These are phyloP conservation scores for Turritopsis dohrnii DNA, from an alignment of 30 jellyfish, hydroid and myxozoan species.

Conservation along the genomic window DNA sequence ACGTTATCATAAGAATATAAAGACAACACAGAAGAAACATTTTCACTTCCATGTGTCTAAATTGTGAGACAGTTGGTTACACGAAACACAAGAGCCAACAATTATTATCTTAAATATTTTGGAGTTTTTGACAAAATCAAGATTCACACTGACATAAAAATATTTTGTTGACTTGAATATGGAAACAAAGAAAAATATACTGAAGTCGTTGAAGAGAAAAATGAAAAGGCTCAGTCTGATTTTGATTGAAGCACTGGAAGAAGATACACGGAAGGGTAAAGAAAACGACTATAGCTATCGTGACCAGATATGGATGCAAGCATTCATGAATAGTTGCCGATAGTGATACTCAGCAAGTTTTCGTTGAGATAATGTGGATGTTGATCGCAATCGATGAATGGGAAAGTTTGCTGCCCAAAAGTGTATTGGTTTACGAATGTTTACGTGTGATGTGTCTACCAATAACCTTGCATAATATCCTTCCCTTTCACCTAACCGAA, in stretches of 20 bases:
- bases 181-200: not conserved
- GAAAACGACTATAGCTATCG: not conserved
- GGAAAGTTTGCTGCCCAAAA: too few species aligned
- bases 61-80: not conserved
- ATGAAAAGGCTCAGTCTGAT: not conserved
- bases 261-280: not conserved
- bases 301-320: conserved; percentile 10
- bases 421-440: too few species aligned
- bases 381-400: too few species aligned
- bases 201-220: not conserved
- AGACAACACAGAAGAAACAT: not conserved
- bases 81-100: not conserved
- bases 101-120: too few species aligned
- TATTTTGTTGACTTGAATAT: not conserved
- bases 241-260: not conserved
- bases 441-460: too few species aligned
- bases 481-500: too few species aligned
- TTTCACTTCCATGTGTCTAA: not conserved
- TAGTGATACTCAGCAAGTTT: not conserved
- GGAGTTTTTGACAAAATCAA: not conserved
- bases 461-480: too few species aligned
- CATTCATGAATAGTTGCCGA: conserved; percentile 13
- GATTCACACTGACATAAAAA: not conserved
- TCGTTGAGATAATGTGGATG: not conserved
- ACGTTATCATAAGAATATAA: not conserved